Percentiles rank a stretch among this genome's conserved stretches.
Conservation (phyloP, 2,113 vertebrate species). For the Microcebus lehilahytsara region DNA sequence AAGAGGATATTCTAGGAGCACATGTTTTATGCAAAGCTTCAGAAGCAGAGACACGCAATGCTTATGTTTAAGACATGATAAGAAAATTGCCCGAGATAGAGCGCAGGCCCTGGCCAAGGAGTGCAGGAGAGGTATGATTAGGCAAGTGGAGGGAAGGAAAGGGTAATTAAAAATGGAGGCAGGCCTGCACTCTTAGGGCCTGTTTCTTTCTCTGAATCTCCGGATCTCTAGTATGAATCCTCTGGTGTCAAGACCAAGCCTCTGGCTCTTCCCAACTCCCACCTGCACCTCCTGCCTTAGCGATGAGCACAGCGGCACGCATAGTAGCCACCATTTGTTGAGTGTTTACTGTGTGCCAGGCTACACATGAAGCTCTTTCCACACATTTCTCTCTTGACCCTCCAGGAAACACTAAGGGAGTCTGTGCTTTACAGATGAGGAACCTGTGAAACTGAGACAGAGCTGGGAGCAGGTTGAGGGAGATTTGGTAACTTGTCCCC, state of each 20-base stretch:
- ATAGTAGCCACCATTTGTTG: not conserved
- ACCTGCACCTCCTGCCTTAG: not conserved
- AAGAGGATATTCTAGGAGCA: not conserved
- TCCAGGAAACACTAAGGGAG: not conserved
- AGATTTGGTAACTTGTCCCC: not conserved
- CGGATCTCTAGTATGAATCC: not conserved
- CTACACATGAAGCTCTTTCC: accelerated
- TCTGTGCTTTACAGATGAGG: not conserved
- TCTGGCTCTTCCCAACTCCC: not conserved
- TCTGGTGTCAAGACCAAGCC: not conserved
- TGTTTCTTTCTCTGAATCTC: not conserved
- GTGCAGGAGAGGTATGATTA: not conserved
- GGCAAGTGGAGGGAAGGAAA: not conserved
- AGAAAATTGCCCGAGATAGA: not conserved
- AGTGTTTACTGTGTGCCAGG: not conserved
- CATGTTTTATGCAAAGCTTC: constrained; percentile 9
- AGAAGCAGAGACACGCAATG: not conserved
- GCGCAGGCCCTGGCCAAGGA: not conserved
- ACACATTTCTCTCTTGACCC: not conserved
- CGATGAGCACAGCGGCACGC: not conserved
- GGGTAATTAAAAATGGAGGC: not conserved
- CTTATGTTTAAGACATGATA: constrained; percentile 17
- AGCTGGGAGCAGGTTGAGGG: not conserved
- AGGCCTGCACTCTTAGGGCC: not conserved
- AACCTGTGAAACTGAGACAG: not conserved